A percentile compares a stretch with the other conserved stretches of the same genome.
Conservation (phyloP, 2,888 invertebrate species). For the Sialis lutaria region DNA sequence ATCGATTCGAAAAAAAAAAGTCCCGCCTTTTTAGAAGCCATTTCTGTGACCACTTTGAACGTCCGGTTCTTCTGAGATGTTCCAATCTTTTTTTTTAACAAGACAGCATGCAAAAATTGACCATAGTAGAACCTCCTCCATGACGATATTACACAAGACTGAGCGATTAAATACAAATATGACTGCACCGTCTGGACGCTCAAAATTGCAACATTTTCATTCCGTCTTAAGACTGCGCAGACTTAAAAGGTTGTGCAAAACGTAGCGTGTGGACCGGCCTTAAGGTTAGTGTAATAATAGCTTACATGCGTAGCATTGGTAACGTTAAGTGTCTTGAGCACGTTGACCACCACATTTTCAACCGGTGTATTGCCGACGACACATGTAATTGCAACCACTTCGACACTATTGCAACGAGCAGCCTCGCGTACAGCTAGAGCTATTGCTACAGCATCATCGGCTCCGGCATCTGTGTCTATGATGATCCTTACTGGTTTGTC, state of each 20-base stretch:
- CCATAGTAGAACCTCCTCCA: conserved; percentile 8
- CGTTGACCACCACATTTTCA: conserved; percentile 29
- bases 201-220: too few relatives aligned
- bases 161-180: too few relatives aligned
- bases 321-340: conserved; percentile 27
- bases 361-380: conserved; percentile 32
- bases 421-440: conserved; percentile 17
- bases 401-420: conserved; percentile 14
- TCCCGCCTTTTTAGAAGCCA: conserved; percentile 5
- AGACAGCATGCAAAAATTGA: conserved; percentile 7
- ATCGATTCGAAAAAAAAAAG: too few relatives aligned
- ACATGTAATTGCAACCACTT: conserved; percentile 35
- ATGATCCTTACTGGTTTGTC: conserved; percentile 16
- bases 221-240: not conserved
- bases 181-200: too few relatives aligned
- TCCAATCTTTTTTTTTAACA: conserved; percentile 6
- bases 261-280: too few relatives aligned
- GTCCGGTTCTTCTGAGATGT: conserved; percentile 6
- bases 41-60: conserved; percentile 8
- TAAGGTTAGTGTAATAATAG: too few relatives aligned
- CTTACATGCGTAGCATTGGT: conserved; percentile 21
- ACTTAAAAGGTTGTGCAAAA: too few relatives aligned
- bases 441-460: conserved; percentile 29
- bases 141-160: too few relatives aligned
- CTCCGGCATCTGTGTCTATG: conserved; percentile 30